These are phyloP conservation scores for Drosophila nebulosa DNA, from an alignment of 1,140 invertebrate species.

Conservation along the genomic window DNA sequence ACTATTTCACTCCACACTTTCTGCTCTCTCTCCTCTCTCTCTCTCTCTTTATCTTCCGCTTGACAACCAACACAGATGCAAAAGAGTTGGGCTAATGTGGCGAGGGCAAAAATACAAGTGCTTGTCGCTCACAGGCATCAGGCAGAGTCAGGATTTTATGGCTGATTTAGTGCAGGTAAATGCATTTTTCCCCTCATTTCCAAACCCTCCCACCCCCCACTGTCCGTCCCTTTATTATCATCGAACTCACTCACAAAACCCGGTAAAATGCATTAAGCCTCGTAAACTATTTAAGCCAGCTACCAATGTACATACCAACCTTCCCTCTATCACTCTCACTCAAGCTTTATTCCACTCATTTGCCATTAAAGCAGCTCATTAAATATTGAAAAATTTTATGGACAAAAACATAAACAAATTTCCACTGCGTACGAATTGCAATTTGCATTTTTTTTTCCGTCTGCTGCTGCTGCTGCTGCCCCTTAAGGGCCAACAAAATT, in stretches of 20 bases:
- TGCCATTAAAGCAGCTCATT: slow-evolving; percentile 41
- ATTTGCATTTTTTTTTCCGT: slow-evolving; percentile 43
- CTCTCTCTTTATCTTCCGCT: not conserved
- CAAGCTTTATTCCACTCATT: not conserved
- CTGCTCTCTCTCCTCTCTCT: not conserved
- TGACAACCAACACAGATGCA: slow-evolving; percentile 40
- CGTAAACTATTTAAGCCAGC: slow-evolving; percentile 39
- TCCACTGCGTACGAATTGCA: slow-evolving; percentile 33
- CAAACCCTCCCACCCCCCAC: not conserved
- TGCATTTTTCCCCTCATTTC: slow-evolving; percentile 26
- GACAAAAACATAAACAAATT: slow-evolving; percentile 45
- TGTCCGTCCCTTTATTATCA: no score
- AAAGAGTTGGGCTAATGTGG: slow-evolving; percentile 24
- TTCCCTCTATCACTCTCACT: not conserved
- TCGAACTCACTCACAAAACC: slow-evolving; percentile 20
- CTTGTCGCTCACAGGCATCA: slow-evolving; percentile 45
- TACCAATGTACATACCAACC: no score
- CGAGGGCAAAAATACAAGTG: slow-evolving; percentile 18
- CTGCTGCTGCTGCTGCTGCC: not conserved
- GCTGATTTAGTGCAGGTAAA: slow-evolving; percentile 50
- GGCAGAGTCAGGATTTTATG: slow-evolving; percentile 42
- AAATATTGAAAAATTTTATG: slow-evolving; percentile 72
- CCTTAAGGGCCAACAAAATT: slow-evolving; percentile 27
- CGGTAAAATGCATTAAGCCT: slow-evolving; percentile 45
- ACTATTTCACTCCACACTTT: slow-evolving; percentile 25